phyloP scores from a whole-genome alignment of 2,113 vertebrate genomes.

The Pseudonaja textilis region DNA sequence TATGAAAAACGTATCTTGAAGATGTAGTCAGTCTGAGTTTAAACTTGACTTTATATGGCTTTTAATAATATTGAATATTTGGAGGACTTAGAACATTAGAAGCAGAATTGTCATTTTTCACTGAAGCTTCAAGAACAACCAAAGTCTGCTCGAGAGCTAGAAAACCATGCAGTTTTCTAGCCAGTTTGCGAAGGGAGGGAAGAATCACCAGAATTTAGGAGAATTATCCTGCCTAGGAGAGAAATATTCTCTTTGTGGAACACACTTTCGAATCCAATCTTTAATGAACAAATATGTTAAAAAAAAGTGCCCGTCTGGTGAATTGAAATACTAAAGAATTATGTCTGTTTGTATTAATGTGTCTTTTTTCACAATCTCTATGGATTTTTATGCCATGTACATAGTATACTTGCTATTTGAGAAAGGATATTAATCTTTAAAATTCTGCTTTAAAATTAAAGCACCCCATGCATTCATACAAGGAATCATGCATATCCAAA shows the following conservation, averaged over 20 bases:
- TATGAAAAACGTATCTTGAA: slow-evolving; percentile 2
- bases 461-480: neutral
- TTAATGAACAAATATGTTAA: neutral
- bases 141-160: neutral
- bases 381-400: neutral
- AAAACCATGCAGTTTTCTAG: neutral
- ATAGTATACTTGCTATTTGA: neutral
- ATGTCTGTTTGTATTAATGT: neutral
- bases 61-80: neutral
- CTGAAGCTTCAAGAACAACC: neutral
- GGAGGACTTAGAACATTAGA: neutral
- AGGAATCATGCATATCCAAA: neutral
- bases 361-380: neutral
- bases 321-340: neutral
- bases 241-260: neutral
- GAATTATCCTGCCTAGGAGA: neutral
- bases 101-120: neutral
- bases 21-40: neutral
- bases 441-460: neutral
- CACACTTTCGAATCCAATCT: neutral
- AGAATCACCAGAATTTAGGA: neutral
- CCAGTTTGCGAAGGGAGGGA: neutral
- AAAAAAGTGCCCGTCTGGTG: neutral
- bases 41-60: neutral
- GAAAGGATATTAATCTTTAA: neutral